A percentile compares a stretch with the other conserved stretches of the same genome.
Evolutionary conservation across 2,888 invertebrate species (phyloP).

Genomic region (Spatulosminthurus flaviceps): DNA sequence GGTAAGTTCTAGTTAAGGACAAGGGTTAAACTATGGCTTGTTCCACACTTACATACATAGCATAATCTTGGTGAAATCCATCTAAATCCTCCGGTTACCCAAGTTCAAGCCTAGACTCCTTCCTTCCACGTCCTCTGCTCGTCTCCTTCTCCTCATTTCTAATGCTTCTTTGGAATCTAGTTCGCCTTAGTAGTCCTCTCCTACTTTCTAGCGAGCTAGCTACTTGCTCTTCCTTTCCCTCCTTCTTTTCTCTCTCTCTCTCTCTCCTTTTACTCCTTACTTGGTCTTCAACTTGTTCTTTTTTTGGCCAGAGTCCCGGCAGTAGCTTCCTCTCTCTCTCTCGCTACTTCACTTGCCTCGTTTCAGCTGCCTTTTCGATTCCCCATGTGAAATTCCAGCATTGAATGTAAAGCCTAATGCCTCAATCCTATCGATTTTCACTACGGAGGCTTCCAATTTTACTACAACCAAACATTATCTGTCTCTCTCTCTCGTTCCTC

Average conservation of each 20-base stretch:
- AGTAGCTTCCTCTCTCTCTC: neutral
- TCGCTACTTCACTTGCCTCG: neutral
- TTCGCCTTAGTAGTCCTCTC: constrained; percentile 15
- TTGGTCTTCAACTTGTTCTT: constrained; percentile 6
- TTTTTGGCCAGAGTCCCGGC: constrained; percentile 18
- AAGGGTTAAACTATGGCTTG: constrained; percentile 3
- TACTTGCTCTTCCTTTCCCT: neutral
- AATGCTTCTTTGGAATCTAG: constrained; percentile 21
- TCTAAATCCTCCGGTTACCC: constrained; percentile 47
- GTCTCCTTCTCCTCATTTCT: constrained; percentile 4
- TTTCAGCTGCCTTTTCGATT: constrained; percentile 40
- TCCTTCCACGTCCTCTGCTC: constrained; percentile 6
- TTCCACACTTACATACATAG: constrained; percentile 20
- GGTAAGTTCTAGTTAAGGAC: constrained; percentile 21
- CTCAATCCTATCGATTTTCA: constrained; percentile 48
- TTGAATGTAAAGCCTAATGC: constrained; percentile 38
- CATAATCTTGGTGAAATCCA: constrained; percentile 47
- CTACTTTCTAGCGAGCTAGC: neutral
- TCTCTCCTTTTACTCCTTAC: neutral
- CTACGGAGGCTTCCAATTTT: constrained; percentile 25
- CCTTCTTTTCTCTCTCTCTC: neutral
- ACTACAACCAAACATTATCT: constrained; percentile 31
- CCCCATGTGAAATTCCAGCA: constrained; percentile 40
- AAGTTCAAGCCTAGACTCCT: constrained; percentile 38
- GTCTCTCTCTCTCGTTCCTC: constrained; percentile 12